Percentiles rank a stretch among this genome's conserved stretches.
phyloP scores from a whole-genome alignment of 2,113 vertebrate genomes.

The Vulpes lagopus region DNA sequence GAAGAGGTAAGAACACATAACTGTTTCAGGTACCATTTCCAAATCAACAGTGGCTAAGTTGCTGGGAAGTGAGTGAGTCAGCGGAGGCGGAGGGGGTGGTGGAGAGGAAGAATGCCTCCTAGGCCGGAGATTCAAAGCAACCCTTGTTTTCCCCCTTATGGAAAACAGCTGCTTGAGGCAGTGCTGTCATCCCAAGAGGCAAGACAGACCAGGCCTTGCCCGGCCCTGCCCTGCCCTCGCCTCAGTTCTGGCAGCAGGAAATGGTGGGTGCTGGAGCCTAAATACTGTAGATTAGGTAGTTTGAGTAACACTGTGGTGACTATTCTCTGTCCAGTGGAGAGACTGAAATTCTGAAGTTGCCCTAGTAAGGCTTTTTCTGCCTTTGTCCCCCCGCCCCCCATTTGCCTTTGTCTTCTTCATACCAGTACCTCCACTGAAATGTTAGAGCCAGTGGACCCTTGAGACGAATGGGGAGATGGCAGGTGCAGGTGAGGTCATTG shows the following conservation, averaged over 20 bases:
- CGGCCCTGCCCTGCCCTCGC: neutral
- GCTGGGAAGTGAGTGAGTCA: conserved; percentile 45
- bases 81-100: neutral
- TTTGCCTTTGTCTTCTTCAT: conserved; percentile 38
- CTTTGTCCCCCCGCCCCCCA: neutral
- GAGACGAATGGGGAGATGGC: neutral
- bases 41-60: conserved; percentile 48
- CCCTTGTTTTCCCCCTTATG: conserved; percentile 45
- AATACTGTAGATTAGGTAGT: conserved; percentile 33
- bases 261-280: conserved; percentile 22
- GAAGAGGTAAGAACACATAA: conserved; percentile 58
- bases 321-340: conserved; percentile 10
- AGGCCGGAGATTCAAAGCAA: conserved; percentile 65
- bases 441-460: neutral
- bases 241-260: conserved; percentile 12
- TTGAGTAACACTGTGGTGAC: conserved; percentile 3
- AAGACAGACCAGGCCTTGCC: conserved; percentile 8
- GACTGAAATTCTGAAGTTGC: neutral
- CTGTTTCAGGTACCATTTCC: conserved; percentile 60
- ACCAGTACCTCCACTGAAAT: neutral
- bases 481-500: conserved; percentile 37
- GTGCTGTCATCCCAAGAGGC: neutral
- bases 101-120: neutral
- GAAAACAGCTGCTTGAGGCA: conserved; percentile 68
- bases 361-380: neutral